These are phyloP conservation scores for Lemur catta DNA, from an alignment of 2,797 vertebrate genomes.

Conservation along the genomic window DNA sequence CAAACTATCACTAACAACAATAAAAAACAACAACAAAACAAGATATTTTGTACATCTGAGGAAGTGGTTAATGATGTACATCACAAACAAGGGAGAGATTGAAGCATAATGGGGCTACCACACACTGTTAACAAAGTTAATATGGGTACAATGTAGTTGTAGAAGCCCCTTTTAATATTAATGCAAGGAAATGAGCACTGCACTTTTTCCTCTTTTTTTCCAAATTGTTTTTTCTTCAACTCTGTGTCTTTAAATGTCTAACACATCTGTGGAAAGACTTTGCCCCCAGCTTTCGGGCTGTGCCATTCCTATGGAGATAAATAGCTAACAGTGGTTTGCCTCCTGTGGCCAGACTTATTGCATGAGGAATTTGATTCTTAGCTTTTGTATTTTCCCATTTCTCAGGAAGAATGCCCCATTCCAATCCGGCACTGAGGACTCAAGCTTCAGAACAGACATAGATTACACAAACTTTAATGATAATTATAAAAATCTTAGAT, in stretches of 20 bases:
- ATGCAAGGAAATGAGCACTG: background rate
- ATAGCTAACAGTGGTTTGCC: background rate
- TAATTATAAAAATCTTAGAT: background rate
- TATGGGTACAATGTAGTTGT: accelerated
- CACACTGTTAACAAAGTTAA: accelerated
- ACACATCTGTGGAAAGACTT: background rate
- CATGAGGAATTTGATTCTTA: background rate
- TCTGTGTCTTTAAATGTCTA: background rate
- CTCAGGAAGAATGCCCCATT: background rate
- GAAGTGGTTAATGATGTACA: background rate
- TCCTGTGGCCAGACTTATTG: background rate
- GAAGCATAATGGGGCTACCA: background rate
- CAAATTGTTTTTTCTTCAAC: background rate
- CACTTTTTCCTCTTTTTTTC: background rate
- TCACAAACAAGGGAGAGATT: background rate
- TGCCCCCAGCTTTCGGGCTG: background rate
- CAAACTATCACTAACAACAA: background rate
- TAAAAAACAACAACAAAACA: background rate
- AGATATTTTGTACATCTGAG: background rate
- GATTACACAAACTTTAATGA: background rate
- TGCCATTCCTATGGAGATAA: background rate
- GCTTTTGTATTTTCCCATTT: background rate
- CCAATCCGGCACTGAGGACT: background rate
- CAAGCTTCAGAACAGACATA: background rate
- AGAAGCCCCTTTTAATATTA: background rate